Conservation (phyloP, 2,113 vertebrate genomes). For the Nannospalax galili region DNA sequence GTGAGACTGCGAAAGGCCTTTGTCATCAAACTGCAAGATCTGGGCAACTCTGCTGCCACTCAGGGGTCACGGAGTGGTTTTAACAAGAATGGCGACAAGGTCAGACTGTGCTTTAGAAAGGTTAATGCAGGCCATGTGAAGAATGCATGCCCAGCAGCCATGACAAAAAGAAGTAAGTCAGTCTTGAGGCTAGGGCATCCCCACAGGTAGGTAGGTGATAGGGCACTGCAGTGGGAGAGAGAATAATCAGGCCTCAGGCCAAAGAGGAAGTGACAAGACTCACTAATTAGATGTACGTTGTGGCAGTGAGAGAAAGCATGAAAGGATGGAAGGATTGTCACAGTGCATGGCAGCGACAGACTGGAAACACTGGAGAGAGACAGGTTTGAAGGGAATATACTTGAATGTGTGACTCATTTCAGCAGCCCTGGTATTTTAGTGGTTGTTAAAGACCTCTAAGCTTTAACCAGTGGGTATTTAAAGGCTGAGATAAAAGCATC, state of each 20-base stretch:
- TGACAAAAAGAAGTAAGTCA: background rate
- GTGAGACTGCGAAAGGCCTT: background rate
- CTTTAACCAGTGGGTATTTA: constrained; percentile 49
- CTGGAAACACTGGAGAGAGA: background rate
- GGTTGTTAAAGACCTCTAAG: constrained; percentile 61
- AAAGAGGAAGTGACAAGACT: background rate
- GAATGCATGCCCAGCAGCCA: background rate
- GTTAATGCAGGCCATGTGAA: background rate
- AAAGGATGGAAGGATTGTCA: background rate
- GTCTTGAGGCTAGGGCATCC: too few relatives aligned
- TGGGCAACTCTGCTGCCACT: background rate
- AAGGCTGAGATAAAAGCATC: constrained; percentile 60
- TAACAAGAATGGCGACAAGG: background rate
- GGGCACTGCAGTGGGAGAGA: background rate
- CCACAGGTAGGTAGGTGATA: background rate
- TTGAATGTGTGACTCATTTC: constrained; percentile 17
- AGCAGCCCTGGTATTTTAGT: constrained; percentile 45
- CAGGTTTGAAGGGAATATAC: background rate
- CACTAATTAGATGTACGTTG: background rate
- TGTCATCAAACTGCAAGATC: background rate
- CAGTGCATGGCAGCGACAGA: background rate
- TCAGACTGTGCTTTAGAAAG: background rate
- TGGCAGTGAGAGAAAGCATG: background rate
- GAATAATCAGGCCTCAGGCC: background rate
- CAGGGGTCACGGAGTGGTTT: background rate